Conservation (phyloP, 2,113 vertebrate genomes). For the Alectura lathami region DNA sequence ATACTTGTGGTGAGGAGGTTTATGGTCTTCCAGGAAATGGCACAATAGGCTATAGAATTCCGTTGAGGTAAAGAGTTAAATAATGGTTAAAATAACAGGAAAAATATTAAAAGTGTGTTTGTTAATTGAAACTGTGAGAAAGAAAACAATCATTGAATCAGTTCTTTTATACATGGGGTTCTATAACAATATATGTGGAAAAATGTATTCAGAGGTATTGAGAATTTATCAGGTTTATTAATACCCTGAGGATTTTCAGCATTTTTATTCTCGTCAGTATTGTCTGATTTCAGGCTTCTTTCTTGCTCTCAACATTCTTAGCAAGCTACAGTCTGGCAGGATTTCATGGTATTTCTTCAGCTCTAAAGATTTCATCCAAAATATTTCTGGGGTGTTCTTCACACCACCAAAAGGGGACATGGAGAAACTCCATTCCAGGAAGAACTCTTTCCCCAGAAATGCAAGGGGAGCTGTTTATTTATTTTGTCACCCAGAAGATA, state of each 20-base stretch:
- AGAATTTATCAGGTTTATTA: background rate
- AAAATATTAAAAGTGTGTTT: background rate
- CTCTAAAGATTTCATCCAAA: background rate
- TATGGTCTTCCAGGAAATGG: background rate
- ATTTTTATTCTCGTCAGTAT: background rate
- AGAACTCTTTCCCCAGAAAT: background rate
- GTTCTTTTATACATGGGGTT: background rate
- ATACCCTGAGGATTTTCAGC: background rate
- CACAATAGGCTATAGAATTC: conserved; percentile 10
- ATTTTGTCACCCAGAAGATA: background rate
- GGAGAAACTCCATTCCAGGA: background rate
- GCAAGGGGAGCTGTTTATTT: background rate
- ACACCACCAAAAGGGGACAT: background rate
- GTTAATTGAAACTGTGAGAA: background rate
- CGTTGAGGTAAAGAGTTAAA: background rate
- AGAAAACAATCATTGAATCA: background rate
- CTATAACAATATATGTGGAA: background rate
- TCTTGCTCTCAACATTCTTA: background rate
- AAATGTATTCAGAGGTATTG: background rate
- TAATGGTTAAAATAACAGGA: conserved; percentile 2
- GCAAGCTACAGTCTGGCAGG: background rate
- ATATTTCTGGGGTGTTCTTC: background rate
- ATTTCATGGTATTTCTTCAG: background rate
- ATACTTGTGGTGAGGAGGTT: background rate
- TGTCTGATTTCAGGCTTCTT: background rate